Percentiles rank a stretch among this genome's conserved stretches.
phyloP scores from a whole-genome alignment of 1,140 invertebrate species.

The Globodera ellingtonae region DNA sequence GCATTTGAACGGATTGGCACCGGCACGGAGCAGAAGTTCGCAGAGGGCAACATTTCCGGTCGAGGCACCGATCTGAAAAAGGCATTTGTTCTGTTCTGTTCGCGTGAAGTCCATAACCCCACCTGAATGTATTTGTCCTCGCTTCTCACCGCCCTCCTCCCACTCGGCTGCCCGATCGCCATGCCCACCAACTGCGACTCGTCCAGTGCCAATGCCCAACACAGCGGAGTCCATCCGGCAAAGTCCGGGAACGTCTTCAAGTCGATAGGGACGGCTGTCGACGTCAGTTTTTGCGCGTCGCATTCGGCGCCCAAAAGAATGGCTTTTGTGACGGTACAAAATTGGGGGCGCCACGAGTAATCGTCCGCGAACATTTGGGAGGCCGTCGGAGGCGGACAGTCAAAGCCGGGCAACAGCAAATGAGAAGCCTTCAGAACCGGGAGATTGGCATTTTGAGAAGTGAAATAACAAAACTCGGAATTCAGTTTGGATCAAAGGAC shows the following conservation, averaged over 20 bases:
- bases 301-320: constrained; percentile 5
- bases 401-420: neutral
- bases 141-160: neutral
- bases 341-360: neutral
- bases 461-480: no score
- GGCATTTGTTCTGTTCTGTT: no score
- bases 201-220: neutral
- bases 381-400: neutral
- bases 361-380: neutral
- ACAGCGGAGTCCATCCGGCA: constrained; percentile 1
- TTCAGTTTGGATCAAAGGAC: no score
- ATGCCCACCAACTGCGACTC: neutral
- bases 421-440: neutral
- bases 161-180: neutral
- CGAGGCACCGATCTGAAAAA: neutral
- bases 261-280: neutral
- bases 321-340: neutral
- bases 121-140: constrained; percentile 3
- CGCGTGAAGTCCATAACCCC: neutral
- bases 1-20: neutral
- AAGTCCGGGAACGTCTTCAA: neutral
- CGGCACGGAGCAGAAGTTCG: neutral
- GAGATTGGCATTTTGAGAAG: no score
- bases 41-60: neutral
- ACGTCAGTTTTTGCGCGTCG: neutral